Base-by-base conservation (phyloP, 2,888 invertebrate species). In the Tetragonula carbonaria region DNA sequence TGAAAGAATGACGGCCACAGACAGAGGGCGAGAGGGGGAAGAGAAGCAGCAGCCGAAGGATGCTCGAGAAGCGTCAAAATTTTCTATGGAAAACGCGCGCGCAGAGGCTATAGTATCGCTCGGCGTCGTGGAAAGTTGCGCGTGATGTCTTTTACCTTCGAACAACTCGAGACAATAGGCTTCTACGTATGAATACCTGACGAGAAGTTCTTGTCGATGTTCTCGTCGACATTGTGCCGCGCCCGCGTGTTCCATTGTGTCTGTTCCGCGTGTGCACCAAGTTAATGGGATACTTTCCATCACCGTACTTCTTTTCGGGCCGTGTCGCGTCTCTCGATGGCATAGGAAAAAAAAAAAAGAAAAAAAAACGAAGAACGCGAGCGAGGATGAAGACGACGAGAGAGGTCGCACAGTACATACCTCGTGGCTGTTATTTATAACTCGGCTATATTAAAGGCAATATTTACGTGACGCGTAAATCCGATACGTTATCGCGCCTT, bases 81-180 rank as follows among this genome's bases (percentile, higher is more conserved):
- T 45, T 45, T 80, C 80, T 84, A 85, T 73, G 65, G 66, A 84
- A 70, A 85, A 84, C 74, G 72, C 45, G 72, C 53, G 57, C 18
- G 45, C 45, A 23, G 18, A 28, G 28, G 62, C 18, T 62, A 18
- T 71, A 71, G 38, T 66, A 66, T 66, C 65, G 59, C 66, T 53
- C 68, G 59, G 55, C 45, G 8, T 70, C 65, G 33, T 28, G 66
- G 74, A 70, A 78, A 75, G 85, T 78, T 86, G 28, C 89, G 80
- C 85, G 80, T 84, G 82, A 78, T 88, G 86, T 90, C 88, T 87
- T 90, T 87, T 90, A 81, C 86, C 86, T 86, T 84, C 85, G 86
- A 88, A 88, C 86, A 87, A 90, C 87, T 88, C 86, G 85, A 90
- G 90, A 90, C 90, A 90, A 90, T 90, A 82, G 82, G 62, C 86